Percentiles rank a stretch among this genome's conserved stretches.
phyloP scores from a whole-genome alignment of 2,113 vertebrate species.

The Nycticryphes semicollaris region DNA sequence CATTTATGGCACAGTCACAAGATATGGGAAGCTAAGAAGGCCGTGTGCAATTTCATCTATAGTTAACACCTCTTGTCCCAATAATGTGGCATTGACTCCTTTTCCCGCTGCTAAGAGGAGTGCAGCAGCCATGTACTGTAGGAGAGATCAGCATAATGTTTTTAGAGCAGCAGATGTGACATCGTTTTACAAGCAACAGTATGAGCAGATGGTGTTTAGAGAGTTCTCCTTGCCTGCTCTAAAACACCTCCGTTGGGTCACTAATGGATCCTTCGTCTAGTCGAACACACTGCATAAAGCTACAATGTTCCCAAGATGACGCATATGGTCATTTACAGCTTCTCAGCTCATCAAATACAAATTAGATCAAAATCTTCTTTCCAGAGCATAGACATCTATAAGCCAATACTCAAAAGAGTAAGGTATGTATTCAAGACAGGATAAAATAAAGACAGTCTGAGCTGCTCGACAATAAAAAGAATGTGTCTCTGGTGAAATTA shows the following conservation, averaged over 20 bases:
- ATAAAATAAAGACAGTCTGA: neutral
- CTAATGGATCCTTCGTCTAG: slow-evolving; percentile 25
- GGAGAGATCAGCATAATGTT: slow-evolving; percentile 44
- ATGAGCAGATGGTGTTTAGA: slow-evolving; percentile 62
- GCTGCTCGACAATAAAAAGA: neutral
- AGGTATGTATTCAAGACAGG: neutral
- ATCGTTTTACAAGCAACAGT: slow-evolving; percentile 40
- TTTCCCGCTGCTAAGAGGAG: neutral
- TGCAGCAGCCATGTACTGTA: neutral
- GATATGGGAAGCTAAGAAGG: neutral
- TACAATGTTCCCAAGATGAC: slow-evolving; percentile 15
- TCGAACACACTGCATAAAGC: neutral
- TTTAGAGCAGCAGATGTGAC: slow-evolving; percentile 69
- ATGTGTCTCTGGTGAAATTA: neutral
- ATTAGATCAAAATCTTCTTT: slow-evolving; percentile 42
- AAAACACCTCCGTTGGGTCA: slow-evolving; percentile 59
- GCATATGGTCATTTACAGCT: slow-evolving; percentile 52
- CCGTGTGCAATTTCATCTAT: neutral
- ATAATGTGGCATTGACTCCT: neutral
- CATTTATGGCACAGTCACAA: neutral
- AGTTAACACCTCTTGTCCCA: neutral
- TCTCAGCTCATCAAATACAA: slow-evolving; percentile 56
- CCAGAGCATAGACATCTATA: neutral
- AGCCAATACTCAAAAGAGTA: neutral
- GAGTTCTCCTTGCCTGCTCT: slow-evolving; percentile 51